Conservation (phyloP, 1,140 invertebrate species). For the Chelonus insularis region DNA sequence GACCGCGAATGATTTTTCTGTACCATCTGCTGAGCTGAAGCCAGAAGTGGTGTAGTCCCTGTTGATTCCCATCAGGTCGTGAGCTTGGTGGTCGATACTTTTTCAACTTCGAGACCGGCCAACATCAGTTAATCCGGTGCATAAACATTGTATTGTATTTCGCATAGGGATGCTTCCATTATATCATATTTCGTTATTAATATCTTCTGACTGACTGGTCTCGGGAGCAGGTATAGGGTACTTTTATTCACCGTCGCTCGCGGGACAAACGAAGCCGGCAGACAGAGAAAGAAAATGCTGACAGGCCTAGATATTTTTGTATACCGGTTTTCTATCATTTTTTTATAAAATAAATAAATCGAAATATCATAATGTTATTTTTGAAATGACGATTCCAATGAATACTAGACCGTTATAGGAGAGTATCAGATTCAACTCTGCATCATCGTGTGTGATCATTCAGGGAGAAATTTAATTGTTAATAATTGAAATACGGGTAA, state of each 20-base stretch:
- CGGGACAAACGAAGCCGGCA: conserved; percentile 26
- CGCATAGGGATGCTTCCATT: conserved; percentile 54
- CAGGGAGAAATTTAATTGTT: conserved; percentile 7
- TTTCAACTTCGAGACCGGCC: conserved; percentile 35
- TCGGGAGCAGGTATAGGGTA: conserved; percentile 48
- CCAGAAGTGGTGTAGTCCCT: conserved; percentile 37
- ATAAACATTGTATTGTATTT: conserved; percentile 61
- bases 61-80: conserved; percentile 5
- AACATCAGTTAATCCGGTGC: conserved; percentile 54
- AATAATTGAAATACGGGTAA: conserved; percentile 19
- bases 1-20: conserved; percentile 31
- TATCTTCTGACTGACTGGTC: conserved; percentile 59
- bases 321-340: conserved; percentile 43
- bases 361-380: not conserved
- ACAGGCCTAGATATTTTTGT: conserved; percentile 38
- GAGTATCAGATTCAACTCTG: too few species aligned
- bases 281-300: conserved; percentile 34
- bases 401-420: too few species aligned
- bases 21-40: conserved; percentile 46
- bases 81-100: conserved; percentile 43
- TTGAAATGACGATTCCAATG: too few species aligned
- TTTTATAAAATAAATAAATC: not conserved
- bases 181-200: conserved; percentile 62
- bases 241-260: conserved; percentile 45
- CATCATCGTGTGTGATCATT: too few species aligned